A percentile compares a stretch with the other conserved stretches of the same genome.
phyloP scores from a whole-genome alignment of 2,797 vertebrate genomes.

The Pantherophis alleghaniensis region DNA sequence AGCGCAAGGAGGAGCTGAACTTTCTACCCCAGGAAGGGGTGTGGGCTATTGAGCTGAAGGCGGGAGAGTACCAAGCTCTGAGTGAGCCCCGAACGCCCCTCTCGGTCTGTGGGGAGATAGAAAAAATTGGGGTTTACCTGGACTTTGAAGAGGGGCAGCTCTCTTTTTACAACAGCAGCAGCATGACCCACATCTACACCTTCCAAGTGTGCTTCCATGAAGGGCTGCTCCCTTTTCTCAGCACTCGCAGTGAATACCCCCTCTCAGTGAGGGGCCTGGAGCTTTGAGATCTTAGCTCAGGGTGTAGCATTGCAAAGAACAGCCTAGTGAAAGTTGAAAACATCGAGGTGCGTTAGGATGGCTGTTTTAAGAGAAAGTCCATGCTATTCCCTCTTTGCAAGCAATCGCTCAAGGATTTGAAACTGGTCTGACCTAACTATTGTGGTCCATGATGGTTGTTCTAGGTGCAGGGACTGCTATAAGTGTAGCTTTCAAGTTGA shows the following conservation, averaged over 20 bases:
- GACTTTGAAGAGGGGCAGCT: constrained; percentile 25
- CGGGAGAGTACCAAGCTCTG: constrained; percentile 9
- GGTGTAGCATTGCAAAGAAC: background rate
- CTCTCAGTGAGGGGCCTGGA: constrained; percentile 5
- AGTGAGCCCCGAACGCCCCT: background rate
- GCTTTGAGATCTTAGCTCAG: constrained; percentile 4
- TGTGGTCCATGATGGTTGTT: background rate
- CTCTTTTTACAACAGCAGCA: constrained; percentile 31
- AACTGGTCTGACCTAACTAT: background rate
- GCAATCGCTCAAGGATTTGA: background rate
- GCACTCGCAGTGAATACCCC: background rate
- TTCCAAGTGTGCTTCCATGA: constrained; percentile 6
- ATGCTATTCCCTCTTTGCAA: background rate
- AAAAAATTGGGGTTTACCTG: constrained; percentile 31
- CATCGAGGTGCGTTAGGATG: background rate
- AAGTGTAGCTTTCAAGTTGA: background rate
- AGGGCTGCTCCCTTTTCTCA: constrained; percentile 6
- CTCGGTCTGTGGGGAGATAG: background rate
- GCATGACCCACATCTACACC: constrained; percentile 21
- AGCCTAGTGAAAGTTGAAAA: background rate
- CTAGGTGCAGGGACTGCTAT: background rate
- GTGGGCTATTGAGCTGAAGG: constrained; percentile 27
- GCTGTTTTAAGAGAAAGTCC: background rate
- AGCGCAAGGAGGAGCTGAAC: constrained; percentile 19
- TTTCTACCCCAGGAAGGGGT: constrained; percentile 22